These are phyloP conservation scores for Danio albolineatus DNA, from an alignment of 2,797 vertebrate genomes.

Conservation along the genomic window DNA sequence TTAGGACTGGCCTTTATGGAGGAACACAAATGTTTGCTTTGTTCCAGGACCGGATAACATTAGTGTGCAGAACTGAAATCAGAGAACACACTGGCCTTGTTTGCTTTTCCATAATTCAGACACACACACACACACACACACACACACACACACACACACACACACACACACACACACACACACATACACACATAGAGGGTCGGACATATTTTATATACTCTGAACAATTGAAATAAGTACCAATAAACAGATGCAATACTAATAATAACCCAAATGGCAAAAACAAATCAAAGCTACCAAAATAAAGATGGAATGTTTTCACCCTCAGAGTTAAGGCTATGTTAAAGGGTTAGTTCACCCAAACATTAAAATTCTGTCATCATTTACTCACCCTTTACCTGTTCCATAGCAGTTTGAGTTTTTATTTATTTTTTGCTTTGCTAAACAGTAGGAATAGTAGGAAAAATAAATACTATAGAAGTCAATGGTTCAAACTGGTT, in stretches of 20 bases:
- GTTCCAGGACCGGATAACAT: conserved; percentile 72
- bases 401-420: too few relatives aligned
- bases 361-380: too few relatives aligned
- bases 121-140: conserved; percentile 36
- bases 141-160: too few relatives aligned
- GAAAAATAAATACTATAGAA: too few relatives aligned
- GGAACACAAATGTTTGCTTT: conserved; percentile 71
- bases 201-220: conserved; percentile 4
- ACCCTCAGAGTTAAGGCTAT: background rate
- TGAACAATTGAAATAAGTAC: background rate
- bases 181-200: conserved; percentile 26
- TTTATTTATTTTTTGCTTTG: too few relatives aligned
- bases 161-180: conserved; percentile 29
- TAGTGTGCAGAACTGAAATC: conserved; percentile 72
- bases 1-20: conserved; percentile 69
- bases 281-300: conserved; percentile 3
- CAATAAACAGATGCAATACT: background rate
- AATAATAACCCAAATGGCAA: background rate
- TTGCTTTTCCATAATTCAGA: conserved; percentile 25
- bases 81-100: conserved; percentile 54
- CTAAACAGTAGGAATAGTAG: too few relatives aligned
- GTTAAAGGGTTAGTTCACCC: too few relatives aligned
- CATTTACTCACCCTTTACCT: too few relatives aligned
- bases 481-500: too few relatives aligned
- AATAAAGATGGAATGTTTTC: background rate